Percentiles rank a stretch among this genome's conserved stretches.
Conservation (phyloP, 2,113 vertebrate genomes). For the Ranitomeya variabilis region DNA sequence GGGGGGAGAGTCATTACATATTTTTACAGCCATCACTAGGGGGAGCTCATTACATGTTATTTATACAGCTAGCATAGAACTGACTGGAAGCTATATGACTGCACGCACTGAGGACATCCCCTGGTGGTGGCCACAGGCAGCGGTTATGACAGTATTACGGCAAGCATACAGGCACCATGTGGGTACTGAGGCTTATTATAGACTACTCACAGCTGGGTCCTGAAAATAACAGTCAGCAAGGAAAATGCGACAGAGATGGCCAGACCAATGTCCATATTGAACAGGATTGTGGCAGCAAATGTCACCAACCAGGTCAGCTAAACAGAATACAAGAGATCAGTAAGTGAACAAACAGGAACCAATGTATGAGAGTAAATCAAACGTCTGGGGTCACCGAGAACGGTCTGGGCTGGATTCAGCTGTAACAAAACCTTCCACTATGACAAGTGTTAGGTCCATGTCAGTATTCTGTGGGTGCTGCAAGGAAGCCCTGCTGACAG, state of each 20-base stretch:
- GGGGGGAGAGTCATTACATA: neutral
- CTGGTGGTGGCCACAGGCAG: neutral
- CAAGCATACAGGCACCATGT: neutral
- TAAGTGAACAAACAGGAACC: neutral
- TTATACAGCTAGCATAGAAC: neutral
- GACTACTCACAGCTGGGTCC: slow-evolving; percentile 85
- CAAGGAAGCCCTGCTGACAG: too few species aligned
- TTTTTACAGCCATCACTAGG: too few species aligned
- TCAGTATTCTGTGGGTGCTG: too few species aligned
- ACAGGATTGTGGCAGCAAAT: slow-evolving; percentile 80
- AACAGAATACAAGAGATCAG: slow-evolving; percentile 7
- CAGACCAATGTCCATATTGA: slow-evolving; percentile 89
- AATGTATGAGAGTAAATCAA: neutral
- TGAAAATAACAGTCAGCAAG: slow-evolving; percentile 86
- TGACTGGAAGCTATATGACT: neutral
- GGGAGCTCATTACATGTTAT: neutral
- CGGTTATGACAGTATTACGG: neutral
- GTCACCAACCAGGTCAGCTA: slow-evolving; percentile 87
- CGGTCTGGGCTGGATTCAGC: neutral
- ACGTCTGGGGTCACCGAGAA: neutral
- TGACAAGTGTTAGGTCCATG: too few species aligned
- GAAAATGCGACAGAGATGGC: slow-evolving; percentile 79
- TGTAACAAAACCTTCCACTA: neutral
- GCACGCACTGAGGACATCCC: neutral
- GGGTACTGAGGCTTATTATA: neutral